These are phyloP conservation scores for Etheostoma cragini DNA, from an alignment of 2,113 vertebrate genomes.

Conservation along the genomic window DNA sequence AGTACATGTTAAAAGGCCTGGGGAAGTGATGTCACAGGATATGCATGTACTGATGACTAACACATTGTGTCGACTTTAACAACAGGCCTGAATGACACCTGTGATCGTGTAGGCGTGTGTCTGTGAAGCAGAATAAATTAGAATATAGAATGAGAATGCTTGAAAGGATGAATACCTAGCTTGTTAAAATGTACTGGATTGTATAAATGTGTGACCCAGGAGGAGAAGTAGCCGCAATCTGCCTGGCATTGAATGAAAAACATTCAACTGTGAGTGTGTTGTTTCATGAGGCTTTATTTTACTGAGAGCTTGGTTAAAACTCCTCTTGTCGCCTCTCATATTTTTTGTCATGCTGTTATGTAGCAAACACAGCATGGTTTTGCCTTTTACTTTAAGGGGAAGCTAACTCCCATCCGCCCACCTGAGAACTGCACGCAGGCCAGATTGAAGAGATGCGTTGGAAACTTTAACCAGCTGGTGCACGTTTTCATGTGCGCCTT, in stretches of 20 bases:
- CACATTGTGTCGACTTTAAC: slow-evolving; percentile 66
- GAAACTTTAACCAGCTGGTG: slow-evolving; percentile 53
- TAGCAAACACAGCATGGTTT: background rate
- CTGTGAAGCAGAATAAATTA: slow-evolving; percentile 56
- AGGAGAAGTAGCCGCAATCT: slow-evolving; percentile 1
- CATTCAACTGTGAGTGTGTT: background rate
- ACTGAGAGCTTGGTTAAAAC: background rate
- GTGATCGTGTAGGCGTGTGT: slow-evolving; percentile 43
- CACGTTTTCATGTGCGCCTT: slow-evolving; percentile 37
- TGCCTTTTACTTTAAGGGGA: slow-evolving; percentile 32
- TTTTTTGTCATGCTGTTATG: background rate
- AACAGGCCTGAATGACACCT: slow-evolving; percentile 65
- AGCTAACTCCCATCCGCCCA: slow-evolving; percentile 17
- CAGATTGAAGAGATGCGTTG: slow-evolving; percentile 51
- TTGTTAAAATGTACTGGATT: slow-evolving; percentile 12
- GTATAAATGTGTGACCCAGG: slow-evolving; percentile 22
- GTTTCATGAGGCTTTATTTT: background rate
- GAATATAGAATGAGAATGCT: slow-evolving; percentile 47
- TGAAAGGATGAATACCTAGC: slow-evolving; percentile 21
- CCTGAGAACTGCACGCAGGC: slow-evolving; percentile 23
- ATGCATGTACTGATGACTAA: slow-evolving; percentile 74
- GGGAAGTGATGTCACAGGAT: slow-evolving; percentile 77
- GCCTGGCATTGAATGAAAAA: background rate
- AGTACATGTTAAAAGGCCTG: slow-evolving; percentile 59
- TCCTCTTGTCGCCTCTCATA: background rate